Evolutionary conservation across 2,888 invertebrate species (phyloP), one percentile per base, ranked within the genome.

Genomic region (Acleris sparsana): DNA sequence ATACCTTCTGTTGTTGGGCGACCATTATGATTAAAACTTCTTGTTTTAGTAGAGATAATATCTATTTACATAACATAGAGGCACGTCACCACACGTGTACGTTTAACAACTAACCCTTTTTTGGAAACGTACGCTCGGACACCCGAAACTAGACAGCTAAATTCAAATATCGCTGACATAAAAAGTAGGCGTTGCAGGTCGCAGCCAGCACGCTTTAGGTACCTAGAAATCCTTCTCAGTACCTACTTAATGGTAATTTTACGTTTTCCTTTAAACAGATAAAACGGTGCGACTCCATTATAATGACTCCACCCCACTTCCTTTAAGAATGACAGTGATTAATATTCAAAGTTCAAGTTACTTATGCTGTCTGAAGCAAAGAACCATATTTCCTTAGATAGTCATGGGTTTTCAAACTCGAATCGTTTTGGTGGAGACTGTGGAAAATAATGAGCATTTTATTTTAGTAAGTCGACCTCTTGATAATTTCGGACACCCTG

Each of bases 401-500:
- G 55, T 20, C 55, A 60, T 61, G 60, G 55, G 29, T 51, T 65
- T 64, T 55, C 44, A 53, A 52, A 29, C n/a, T 29, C 3, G 18
- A 33, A 17, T 33, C 17, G n/a, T 33, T 17, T 39, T n/a, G 13
- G 39, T 39, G 39, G 39, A 39, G 39, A 49, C 18, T 49, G 6
- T 18, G 17, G 3, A 49, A 49, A 20, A 49, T 11, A 49, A 49
- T 11, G 18, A 11, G 17, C 7, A 48, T 17, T 6, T 48, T 9
- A 9, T 11, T 16, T 51, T 16, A 22, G 22, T 13, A 16, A 11
- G 5, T 51, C 51, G 20, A 51, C 16, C 11, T 49, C 53, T 60
- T 25, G 13, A 51, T 18, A 20, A 65, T 62, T 66, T 62, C 9
- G 66, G 53, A 68, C 70, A 70, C 55, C 68, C 70, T 68, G 68